phyloP scores from a whole-genome alignment of 2,888 invertebrate genomes.

The Apodemia duryi region DNA sequence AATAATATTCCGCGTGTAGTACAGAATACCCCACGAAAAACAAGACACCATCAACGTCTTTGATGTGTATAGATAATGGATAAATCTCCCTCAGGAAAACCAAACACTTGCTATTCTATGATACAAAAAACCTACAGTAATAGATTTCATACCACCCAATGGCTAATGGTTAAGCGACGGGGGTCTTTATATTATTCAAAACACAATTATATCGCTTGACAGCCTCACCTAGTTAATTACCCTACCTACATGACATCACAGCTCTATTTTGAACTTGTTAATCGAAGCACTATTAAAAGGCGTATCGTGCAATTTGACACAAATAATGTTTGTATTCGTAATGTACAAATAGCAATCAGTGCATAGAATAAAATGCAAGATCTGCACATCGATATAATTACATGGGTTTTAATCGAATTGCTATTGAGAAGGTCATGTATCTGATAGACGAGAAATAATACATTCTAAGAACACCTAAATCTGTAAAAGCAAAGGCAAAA shows the following conservation, averaged over 20 bases:
- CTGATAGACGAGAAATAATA: no score
- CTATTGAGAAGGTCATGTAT: no score
- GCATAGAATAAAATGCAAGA: not conserved
- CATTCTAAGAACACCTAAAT: no score
- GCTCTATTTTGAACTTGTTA: not conserved
- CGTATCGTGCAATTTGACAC: conserved; percentile 1
- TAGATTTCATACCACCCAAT: not conserved
- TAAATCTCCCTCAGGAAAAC: no score
- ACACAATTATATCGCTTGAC: not conserved
- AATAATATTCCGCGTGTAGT: no score
- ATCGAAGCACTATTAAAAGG: not conserved
- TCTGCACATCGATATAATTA: no score
- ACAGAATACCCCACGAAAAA: no score
- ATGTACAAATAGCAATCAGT: not conserved
- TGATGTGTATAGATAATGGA: no score
- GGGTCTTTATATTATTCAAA: not conserved
- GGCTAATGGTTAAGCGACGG: not conserved
- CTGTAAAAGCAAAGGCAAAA: no score
- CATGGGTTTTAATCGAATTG: no score
- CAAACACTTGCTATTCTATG: no score
- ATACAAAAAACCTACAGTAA: not conserved
- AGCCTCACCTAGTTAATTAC: conserved; percentile 15
- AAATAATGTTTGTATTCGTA: not conserved
- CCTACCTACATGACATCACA: conserved; percentile 10
- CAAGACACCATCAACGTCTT: no score